phyloP scores from a whole-genome alignment of 2,888 invertebrate species.

The Amphipoea oculea region DNA sequence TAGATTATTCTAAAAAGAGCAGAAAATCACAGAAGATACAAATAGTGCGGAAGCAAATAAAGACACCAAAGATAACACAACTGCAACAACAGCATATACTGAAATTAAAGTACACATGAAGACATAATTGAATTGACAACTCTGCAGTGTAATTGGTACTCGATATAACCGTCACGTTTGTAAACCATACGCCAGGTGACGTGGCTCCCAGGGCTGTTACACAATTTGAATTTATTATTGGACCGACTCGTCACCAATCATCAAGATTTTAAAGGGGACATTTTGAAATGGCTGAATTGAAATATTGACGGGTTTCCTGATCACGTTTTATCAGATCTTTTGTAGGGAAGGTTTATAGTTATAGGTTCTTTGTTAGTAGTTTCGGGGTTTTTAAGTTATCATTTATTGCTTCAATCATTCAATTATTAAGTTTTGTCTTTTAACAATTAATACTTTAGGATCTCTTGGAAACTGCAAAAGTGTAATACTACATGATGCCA shows the following conservation, averaged over 20 bases:
- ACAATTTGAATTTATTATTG: conserved; percentile 53
- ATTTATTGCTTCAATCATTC: background rate
- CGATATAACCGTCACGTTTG: conserved; percentile 34
- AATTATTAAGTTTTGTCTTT: background rate
- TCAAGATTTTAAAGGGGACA: conserved; percentile 28
- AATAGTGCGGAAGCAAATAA: background rate
- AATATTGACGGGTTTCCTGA: conserved; percentile 15
- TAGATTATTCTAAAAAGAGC: too few relatives aligned
- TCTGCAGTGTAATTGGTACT: conserved; percentile 24
- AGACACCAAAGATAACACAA: conserved; percentile 9
- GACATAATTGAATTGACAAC: conserved; percentile 21
- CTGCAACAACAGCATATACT: background rate
- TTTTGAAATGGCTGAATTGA: conserved; percentile 37
- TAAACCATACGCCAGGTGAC: conserved; percentile 38
- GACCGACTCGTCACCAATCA: conserved; percentile 30
- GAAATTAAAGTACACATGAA: conserved; percentile 2
- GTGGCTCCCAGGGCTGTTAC: conserved; percentile 45
- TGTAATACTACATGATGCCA: background rate
- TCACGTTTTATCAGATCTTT: conserved; percentile 9
- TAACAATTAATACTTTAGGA: background rate
- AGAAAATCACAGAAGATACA: background rate
- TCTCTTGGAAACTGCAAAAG: background rate
- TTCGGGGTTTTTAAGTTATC: background rate
- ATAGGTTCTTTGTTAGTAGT: background rate
- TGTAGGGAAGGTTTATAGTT: background rate